phyloP scores from a whole-genome alignment of 1,140 invertebrate genomes.

The Akabosia matsudoensis region DNA sequence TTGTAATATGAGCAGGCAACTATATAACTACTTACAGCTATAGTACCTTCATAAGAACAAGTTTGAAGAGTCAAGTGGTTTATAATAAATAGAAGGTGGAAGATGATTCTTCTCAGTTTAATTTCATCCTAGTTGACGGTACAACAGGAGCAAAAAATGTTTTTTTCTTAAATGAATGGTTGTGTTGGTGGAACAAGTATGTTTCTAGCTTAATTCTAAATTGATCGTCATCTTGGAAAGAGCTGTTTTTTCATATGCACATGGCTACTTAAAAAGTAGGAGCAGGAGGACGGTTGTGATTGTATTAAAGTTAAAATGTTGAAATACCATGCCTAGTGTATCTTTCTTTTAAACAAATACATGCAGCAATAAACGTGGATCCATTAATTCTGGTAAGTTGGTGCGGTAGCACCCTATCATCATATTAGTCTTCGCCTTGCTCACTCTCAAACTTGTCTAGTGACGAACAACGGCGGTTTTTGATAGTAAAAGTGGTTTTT shows the following conservation, averaged over 20 bases:
- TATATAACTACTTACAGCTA: no score
- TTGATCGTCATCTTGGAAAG: background rate
- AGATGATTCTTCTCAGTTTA: conserved; percentile 2
- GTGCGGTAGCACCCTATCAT: background rate
- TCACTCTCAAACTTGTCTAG: no score
- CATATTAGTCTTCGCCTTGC: background rate
- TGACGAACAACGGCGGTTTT: background rate
- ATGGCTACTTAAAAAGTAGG: background rate
- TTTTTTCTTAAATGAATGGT: background rate
- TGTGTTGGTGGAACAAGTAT: background rate
- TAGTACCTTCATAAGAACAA: background rate
- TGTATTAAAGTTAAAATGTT: background rate
- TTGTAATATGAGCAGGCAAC: background rate
- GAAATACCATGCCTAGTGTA: background rate
- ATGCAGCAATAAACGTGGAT: background rate
- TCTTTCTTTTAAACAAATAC: background rate
- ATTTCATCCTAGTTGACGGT: conserved; percentile 1
- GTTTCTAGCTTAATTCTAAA: background rate
- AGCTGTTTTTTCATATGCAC: background rate
- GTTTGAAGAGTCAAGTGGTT: background rate
- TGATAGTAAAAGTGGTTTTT: background rate
- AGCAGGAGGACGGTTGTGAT: background rate
- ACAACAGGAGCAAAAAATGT: background rate
- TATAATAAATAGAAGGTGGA: background rate
- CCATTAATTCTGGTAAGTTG: background rate